Percentiles rank a stretch among this genome's conserved stretches.
These are phyloP conservation scores for Myotis pilosus DNA, from an alignment of 2,797 vertebrate genomes.

Conservation along the genomic window DNA sequence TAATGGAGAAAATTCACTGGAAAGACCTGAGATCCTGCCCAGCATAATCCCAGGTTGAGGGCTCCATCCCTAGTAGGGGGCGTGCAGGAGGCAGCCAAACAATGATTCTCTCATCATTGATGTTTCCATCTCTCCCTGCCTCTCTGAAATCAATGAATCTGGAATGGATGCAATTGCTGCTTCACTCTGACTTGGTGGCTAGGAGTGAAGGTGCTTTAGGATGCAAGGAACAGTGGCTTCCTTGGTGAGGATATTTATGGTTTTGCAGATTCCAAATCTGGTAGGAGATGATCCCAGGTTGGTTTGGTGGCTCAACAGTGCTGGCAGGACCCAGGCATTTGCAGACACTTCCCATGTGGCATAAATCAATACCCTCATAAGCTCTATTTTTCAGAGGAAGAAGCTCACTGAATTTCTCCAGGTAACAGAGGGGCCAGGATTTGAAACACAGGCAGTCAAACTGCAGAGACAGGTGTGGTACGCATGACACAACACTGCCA, in stretches of 20 bases:
- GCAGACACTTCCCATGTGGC: too few relatives aligned
- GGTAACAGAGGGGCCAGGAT: background rate
- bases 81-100: too few relatives aligned
- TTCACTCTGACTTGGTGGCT: constrained; percentile 69
- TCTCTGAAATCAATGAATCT: background rate
- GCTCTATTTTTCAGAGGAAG: background rate
- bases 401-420: background rate
- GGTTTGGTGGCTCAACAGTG: background rate
- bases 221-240: background rate
- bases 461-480: background rate
- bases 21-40: background rate
- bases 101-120: too few relatives aligned
- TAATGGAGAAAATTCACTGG: constrained; percentile 22
- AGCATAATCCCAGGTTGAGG: too few relatives aligned
- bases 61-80: too few relatives aligned
- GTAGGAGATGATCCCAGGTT: background rate
- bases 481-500: rapidly evolving
- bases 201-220: background rate
- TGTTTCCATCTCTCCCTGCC: too few relatives aligned
- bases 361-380: background rate
- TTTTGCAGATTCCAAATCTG: background rate
- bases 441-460: background rate
- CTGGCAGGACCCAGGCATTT: background rate
- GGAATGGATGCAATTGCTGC: constrained; percentile 25
- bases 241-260: rapidly evolving